These are phyloP conservation scores for Sciurus carolinensis DNA, from an alignment of 2,797 vertebrate genomes.

Conservation along the genomic window DNA sequence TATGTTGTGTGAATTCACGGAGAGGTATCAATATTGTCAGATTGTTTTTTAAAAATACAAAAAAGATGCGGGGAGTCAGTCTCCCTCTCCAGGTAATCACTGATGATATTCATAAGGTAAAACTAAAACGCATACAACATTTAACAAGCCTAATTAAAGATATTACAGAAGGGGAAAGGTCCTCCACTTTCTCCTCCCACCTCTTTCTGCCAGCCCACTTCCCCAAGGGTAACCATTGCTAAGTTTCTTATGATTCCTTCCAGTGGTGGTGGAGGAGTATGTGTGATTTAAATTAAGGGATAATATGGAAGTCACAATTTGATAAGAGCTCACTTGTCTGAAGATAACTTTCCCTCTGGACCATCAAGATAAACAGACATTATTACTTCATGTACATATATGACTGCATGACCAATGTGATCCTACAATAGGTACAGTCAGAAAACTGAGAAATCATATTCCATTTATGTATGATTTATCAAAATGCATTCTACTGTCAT, in stretches of 20 bases:
- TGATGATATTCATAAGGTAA: conserved; percentile 12
- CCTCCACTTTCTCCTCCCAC: neutral
- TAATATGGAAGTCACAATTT: neutral
- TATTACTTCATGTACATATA: too few relatives aligned
- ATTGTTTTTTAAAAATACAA: neutral
- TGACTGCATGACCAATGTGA: too few relatives aligned
- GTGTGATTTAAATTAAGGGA: neutral
- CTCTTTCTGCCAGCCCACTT: neutral
- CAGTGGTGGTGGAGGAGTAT: neutral
- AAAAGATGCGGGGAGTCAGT: neutral
- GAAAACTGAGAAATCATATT: too few relatives aligned
- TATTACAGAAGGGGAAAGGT: neutral
- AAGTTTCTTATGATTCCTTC: neutral
- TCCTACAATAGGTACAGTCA: too few relatives aligned
- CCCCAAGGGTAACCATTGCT: neutral
- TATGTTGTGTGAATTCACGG: neutral
- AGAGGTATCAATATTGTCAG: neutral
- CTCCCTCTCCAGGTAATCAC: neutral
- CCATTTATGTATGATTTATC: too few relatives aligned
- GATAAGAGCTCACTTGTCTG: neutral
- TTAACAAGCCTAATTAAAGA: neutral
- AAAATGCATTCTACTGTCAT: too few relatives aligned
- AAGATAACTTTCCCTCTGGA: neutral
- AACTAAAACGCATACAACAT: neutral
- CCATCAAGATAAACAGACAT: neutral